These are phyloP conservation scores for Tragelaphus imberbis DNA, from an alignment of 2,113 vertebrate species.

Conservation along the genomic window DNA sequence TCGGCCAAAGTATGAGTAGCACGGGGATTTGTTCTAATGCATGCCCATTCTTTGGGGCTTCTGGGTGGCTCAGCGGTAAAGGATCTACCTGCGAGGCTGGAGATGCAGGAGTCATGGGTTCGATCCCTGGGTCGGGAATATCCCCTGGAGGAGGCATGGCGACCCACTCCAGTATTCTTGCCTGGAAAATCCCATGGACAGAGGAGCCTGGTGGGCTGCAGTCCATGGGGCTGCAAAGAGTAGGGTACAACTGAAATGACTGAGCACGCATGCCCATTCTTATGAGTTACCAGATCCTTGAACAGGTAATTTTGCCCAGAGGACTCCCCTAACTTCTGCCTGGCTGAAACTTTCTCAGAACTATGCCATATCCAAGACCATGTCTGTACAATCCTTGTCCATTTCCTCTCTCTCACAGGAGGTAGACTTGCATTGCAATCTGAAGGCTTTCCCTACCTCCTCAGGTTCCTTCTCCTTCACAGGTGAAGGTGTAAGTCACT, in stretches of 20 bases:
- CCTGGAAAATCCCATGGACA: background rate
- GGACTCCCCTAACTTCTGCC: background rate
- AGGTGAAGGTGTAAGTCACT: background rate
- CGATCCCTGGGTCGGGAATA: rapidly evolving
- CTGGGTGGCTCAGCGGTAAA: background rate
- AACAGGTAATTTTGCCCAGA: background rate
- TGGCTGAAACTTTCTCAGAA: background rate
- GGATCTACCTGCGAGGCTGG: background rate
- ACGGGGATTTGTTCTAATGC: background rate
- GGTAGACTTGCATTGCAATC: too few relatives aligned
- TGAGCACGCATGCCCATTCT: background rate
- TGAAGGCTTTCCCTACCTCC: background rate
- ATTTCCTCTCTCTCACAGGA: background rate
- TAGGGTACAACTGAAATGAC: background rate
- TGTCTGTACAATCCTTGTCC: background rate
- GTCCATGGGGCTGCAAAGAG: background rate
- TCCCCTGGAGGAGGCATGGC: background rate
- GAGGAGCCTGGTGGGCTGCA: background rate
- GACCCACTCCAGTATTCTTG: background rate
- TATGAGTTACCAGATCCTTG: background rate
- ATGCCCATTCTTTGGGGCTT: background rate
- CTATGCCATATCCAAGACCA: background rate
- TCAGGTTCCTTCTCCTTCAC: background rate
- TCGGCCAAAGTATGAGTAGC: background rate
- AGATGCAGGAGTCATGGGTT: background rate